Base-by-base conservation (phyloP, 2,113 vertebrate genomes). In the Euleptes europaea region DNA sequence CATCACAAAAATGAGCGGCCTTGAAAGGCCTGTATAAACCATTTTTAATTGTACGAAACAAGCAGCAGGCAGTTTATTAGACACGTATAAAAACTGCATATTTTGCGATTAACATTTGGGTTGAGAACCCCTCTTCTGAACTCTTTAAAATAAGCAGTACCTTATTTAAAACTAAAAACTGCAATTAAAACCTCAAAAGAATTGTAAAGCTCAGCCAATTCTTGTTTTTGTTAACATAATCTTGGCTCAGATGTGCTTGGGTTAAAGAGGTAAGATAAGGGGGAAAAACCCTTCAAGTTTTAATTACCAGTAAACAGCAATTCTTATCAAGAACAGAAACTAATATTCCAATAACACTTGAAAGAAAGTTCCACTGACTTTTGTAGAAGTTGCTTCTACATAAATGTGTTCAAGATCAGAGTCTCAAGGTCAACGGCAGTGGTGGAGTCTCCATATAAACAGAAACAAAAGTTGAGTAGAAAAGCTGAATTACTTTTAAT, bases 181-280 rank as follows among this genome's bases (percentile, higher is more conserved):
- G 80, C 88, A 92, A 92, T 94, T 93, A 94, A 91, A 84, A 87
- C 88, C 88, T 88, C 92, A 82, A 87, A 84, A 90, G 77, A 91
- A 77, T 86, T 87, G 87, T 54, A 88, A 85, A 90, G 87, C 76
- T 81, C 76, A 79, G 28, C 12, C 87, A n/a, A 74, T 78, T 84
- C 90, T 83, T 88, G 92, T 73, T 74, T 51, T 35, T 78, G 21
- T 72, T 90, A 57, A 69, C 87, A 75, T 75, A 80, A 86, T 28
- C 54, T 83, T 86, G 90, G 78, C 72, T 91, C 82, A 88, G 83
- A 67, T 31, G 93, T 90, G 70, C 79, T 92, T 82, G 26, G 93
- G 90, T 89, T 83, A 92, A 95, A 86, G 91, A 83, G 89, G 89
- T 89, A 84, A 33, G 6, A 63, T 78, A 78, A 76, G n/a, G 51